Base-by-base conservation (phyloP, 2,888 invertebrate species). In the Micoletzkya japonica region DNA sequence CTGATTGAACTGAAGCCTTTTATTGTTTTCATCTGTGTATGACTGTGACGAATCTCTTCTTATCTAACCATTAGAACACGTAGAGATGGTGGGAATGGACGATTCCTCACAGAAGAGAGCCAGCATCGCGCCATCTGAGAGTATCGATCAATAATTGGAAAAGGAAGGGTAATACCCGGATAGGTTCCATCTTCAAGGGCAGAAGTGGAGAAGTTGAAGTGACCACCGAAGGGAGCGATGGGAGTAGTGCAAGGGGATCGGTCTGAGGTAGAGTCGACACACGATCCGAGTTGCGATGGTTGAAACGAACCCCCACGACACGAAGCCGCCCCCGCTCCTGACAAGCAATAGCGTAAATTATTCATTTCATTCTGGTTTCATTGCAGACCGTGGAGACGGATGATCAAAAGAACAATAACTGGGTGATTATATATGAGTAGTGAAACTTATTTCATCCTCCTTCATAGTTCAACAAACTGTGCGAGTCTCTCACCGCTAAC, bases 81-180 rank as follows among this genome's bases (percentile, higher is more conserved):
- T 66, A 2, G 66, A 66, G 4, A 66, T 66, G 28, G 36, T 30
- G 7, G 66, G 66, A n/a, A 66, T 28, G 7, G 26, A 26, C 7
- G 56, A 56, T 26, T 24, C 24, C 6, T 39, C 28, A 28, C 66
- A 66, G 56, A 66, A 66, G 26, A 66, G 37, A 39, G 66, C 66
- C 24, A 39, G 56, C 66, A 66, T 66, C 26, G 56, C 66, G 7
- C 66, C 66, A 30, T 66, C 64, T 64, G 64, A 64, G 32, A 26
- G 10, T 7, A 24, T 7, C 6, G 4, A 24, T 28, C 32, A n/a
- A 58, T 14, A 32, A 58, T 52, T 6, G 24, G 6, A 24, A 52
- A 17, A 24, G n/a, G 7, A 52, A 17, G 24, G 6, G 6, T 20
- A 7, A n/a, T 20, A 60, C 60, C 63, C 10, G 63, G 63, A 50